These are phyloP conservation scores for Leptopilina clavipes DNA, from an alignment of 1,140 invertebrate species.

Conservation along the genomic window DNA sequence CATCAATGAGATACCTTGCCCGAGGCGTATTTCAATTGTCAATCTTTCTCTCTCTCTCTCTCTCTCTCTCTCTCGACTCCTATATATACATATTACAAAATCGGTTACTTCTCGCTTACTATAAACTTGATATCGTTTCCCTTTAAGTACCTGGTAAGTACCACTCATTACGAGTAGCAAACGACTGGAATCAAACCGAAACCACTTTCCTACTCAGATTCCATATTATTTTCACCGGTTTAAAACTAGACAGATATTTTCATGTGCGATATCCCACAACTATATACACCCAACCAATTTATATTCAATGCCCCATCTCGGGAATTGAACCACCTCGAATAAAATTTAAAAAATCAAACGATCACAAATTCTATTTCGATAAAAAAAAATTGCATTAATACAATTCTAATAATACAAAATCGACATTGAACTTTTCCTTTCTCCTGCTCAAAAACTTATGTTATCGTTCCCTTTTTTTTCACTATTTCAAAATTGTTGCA, in stretches of 20 bases:
- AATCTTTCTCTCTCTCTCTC: not conserved
- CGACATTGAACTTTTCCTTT: too few species aligned
- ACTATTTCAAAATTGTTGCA: too few species aligned
- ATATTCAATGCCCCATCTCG: slow-evolving; percentile 3
- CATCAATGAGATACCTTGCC: slow-evolving; percentile 33
- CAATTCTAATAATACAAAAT: too few species aligned
- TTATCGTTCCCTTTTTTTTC: too few species aligned
- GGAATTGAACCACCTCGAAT: not conserved
- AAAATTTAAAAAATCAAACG: not conserved
- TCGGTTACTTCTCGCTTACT: not conserved
- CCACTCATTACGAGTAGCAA: slow-evolving; percentile 31
- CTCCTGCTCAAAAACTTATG: too few species aligned
- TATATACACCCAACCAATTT: not conserved
- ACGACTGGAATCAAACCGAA: slow-evolving; percentile 26
- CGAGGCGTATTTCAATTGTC: slow-evolving; percentile 13
- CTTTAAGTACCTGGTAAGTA: slow-evolving; percentile 16
- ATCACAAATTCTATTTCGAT: too few species aligned
- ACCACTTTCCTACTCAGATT: slow-evolving; percentile 21
- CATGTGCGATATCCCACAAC: slow-evolving; percentile 10
- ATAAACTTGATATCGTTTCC: slow-evolving; percentile 18
- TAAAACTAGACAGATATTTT: slow-evolving; percentile 3
- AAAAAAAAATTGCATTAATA: too few species aligned
- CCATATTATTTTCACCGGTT: slow-evolving; percentile 8
- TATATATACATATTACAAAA: not conserved
- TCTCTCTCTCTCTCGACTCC: too few species aligned